Conservation (phyloP, 2,888 invertebrate genomes). For the Capitulum mitella region DNA sequence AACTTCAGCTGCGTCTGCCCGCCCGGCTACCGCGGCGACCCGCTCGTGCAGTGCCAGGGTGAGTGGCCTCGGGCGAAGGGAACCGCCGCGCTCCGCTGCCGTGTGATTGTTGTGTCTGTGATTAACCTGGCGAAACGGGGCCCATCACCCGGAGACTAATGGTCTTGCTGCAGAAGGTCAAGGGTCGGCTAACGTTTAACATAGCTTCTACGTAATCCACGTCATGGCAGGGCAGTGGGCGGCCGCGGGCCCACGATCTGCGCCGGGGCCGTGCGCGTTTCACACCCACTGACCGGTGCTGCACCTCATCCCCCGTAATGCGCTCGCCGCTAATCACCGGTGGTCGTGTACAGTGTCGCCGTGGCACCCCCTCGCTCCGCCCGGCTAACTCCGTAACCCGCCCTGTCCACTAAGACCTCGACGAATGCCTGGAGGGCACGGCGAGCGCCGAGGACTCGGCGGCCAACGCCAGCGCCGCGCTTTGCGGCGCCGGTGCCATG, state of each 20-base stretch:
- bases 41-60: conserved; percentile 41
- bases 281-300: too few relatives aligned
- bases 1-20: conserved; percentile 82
- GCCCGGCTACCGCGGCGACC: conserved; percentile 55
- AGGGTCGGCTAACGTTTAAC: not conserved
- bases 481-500: conserved; percentile 65
- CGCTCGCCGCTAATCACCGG: too few relatives aligned
- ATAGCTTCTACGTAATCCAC: not conserved
- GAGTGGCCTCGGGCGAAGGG: not conserved
- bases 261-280: too few relatives aligned
- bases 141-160: not conserved
- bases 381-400: not conserved
- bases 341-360: too few relatives aligned
- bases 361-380: too few relatives aligned
- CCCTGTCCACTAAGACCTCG: conserved; percentile 45
- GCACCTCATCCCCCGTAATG: too few relatives aligned
- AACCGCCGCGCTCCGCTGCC: not conserved
- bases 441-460: conserved; percentile 74
- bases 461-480: conserved; percentile 57
- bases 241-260: too few relatives aligned
- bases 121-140: not conserved
- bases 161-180: not conserved
- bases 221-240: too few relatives aligned
- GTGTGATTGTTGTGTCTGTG: too few relatives aligned
- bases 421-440: conserved; percentile 59